Base-by-base conservation (phyloP, 2,797 vertebrate species). In the Myotis planiceps region DNA sequence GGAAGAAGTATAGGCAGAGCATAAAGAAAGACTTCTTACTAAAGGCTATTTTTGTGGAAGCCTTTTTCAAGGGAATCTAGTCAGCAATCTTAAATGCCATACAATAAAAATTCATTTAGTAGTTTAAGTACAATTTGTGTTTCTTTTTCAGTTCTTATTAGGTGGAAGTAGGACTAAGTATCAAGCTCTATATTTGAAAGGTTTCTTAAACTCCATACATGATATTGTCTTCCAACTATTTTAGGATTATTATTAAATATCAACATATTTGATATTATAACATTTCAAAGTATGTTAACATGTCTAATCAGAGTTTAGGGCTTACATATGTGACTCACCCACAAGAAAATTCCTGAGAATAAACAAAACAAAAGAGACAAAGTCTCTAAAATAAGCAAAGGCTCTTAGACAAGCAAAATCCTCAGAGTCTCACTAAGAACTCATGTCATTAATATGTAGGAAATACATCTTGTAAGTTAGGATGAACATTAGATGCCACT, bases 111-210 rank as follows among this genome's bases (percentile, higher is more conserved):
- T 71, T 92, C 27, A 84, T 29, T 88, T 47, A 81, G 1, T 3
- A 74, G 32, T 74, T 79, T 53, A 93, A 82, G 23, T 32, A 82
- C 13, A 86, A 93, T 74, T 88, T 88, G 25, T 60, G n/a, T 85
- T 95, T 93, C 63, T 92, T 84, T 78, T 76, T 58, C 58, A 94
- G 16, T 80, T 94, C 37, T 76, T 92, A 32, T 51, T 66, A 87
- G 45, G 76, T 29, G 63, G 34, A 92, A 97, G 92, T 2, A 80
- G 23, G 13, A 80, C 27, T 79, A 88, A 91, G 5, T 39, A 55
- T 42, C 65, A 85, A 76, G 51, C 25, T 53, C 75, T 72, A 1
- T 45, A 90, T 45, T 58, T 75, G 45, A 75, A 96, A 94, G 23
- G 3, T 65, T 66, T 95, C 72, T 79, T n/a, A 82, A 84, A 93